Base-by-base conservation (phyloP, 2,888 invertebrate genomes). In the Campoletis raptor region DNA sequence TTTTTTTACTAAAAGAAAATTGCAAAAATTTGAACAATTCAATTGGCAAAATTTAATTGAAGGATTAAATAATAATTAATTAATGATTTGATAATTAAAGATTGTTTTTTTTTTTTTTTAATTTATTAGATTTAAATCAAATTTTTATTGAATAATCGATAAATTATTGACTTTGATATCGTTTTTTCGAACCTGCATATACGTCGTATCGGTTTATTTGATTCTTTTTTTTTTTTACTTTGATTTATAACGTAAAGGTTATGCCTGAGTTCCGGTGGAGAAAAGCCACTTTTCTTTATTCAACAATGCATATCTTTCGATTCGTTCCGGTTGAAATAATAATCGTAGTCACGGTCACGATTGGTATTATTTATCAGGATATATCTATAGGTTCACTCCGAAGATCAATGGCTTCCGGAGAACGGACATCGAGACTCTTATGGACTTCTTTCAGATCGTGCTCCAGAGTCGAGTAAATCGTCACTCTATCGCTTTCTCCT, bases 401-500 rank as follows among this genome's bases (percentile, higher is more conserved):
- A 83, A 85, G 81, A 76, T 81, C 70, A 73, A 72, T 78, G 81
- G 81, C 70, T 88, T 85, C 87, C 83, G 82, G 83, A 77, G 77
- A 87, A 70, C 85, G 87, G 79, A 79, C 81, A 82, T 78, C 48
- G 54, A 79, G 9, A 36, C 42, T 18, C 48, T 64, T 45, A 30
- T 61, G 37, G 40, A n/a, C 42, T 85, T 87, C 67, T 83, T 81
- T 85, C 69, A 77, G 61, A 45, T 73, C 52, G 52, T 45, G 61
- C 61, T 45, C 76, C 45, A 52, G 64, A 73, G 57, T 66, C 80
- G 66, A 77, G 86, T 84, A 80, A 88, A 87, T 88, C 86, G 84
- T 84, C 77, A 18, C 86, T 70, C 81, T 48, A 87, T 87, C 78
- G 81, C 89, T 89, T 89, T 89, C 89, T 87, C 86, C 85, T 85